Base-by-base conservation (phyloP, 2,888 invertebrate genomes). In the Spisula subtruncata region DNA sequence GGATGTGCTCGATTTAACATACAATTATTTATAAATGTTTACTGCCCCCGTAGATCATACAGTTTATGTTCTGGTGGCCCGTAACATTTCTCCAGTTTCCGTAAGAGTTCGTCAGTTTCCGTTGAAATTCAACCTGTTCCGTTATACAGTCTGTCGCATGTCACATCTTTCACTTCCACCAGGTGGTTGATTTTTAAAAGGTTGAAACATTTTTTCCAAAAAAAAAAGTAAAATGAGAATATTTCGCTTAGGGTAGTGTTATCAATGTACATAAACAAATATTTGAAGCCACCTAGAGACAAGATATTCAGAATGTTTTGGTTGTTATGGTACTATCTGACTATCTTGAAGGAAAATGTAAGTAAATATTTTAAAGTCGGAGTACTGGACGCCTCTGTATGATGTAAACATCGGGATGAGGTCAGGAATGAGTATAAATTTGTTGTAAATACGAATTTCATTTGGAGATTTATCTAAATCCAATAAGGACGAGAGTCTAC, bases 241-340 rank as follows among this genome's bases (percentile, higher is more conserved):
- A 14, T 29, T 29, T 29, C 8, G 71, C 71, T 32, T 25, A 18
- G 29, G 35, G 75, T 18, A 18, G 5, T 32, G 75, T 32, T 75
- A 32, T 75, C 75, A 75, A 18, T 75, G 32, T 32, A 75, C 32
- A 35, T 16, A 75, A 75, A 35, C 35, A 35, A 35, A 75, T 32
- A 75, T 32, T 32, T 12, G 10, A 35, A 75, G 60, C 75, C 75
- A 35, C 75, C 75, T 18, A 75, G 75, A 2, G 75, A 32, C 75
- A 32, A 32, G 14, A 35, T 35, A 32, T 75, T 35, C 16, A 35
- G 18, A 75, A 75, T 75, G 12, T 32, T 35, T 75, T 6, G 0
- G 75, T 75, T 75, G 75, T 75, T 32, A 75, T 75, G 75, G 75
- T 32, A 18, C 32, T 75, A 35, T 75, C 75, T 35, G 8, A 18